phyloP scores from a whole-genome alignment of 2,113 vertebrate species.

The Vicugna pacos region DNA sequence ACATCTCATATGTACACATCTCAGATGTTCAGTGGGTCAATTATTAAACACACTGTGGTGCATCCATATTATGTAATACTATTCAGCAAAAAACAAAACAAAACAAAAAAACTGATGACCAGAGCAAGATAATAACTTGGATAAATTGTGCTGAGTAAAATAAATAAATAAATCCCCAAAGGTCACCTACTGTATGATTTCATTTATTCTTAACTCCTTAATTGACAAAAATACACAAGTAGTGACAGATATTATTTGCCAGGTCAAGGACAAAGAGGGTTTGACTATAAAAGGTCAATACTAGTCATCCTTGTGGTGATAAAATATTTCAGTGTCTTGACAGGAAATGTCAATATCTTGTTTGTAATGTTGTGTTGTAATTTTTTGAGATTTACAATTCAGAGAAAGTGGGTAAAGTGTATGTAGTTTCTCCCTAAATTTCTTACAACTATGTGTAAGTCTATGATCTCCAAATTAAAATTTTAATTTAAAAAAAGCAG shows the following conservation, averaged over 20 bases:
- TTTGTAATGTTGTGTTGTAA: neutral
- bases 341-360: neutral
- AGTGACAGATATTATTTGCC: neutral
- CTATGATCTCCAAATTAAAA: neutral
- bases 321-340: neutral
- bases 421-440: neutral
- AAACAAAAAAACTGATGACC: neutral
- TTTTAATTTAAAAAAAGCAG: neutral
- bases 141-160: neutral
- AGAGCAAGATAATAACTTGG: too few relatives aligned
- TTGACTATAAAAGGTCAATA: neutral
- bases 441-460: neutral
- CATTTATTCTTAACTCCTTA: neutral
- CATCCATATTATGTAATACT: neutral
- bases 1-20: neutral
- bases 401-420: neutral
- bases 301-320: neutral
- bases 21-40: neutral
- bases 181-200: neutral
- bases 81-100: neutral
- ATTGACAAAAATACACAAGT: neutral
- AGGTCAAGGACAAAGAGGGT: neutral
- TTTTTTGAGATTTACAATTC: neutral
- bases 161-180: neutral
- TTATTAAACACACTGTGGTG: neutral